A percentile compares a stretch with the other conserved stretches of the same genome.
phyloP scores from a whole-genome alignment of 2,113 vertebrate species.

The Sphaerodactylus townsendi region DNA sequence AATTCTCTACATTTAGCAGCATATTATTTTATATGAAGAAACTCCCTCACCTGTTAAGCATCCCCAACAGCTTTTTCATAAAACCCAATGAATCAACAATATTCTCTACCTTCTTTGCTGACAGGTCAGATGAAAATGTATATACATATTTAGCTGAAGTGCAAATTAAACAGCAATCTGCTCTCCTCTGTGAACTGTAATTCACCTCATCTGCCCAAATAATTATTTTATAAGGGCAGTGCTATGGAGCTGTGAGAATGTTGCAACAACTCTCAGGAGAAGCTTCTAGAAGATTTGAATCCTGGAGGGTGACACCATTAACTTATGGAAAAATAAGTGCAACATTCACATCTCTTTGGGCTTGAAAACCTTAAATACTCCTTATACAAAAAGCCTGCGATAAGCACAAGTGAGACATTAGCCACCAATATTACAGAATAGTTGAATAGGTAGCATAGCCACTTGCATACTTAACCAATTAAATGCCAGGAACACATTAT shows the following conservation, averaged over 20 bases:
- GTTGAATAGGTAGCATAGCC: neutral
- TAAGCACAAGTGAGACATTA: neutral
- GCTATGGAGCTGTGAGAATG: neutral
- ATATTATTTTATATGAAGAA: too few species aligned
- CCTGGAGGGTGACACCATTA: neutral
- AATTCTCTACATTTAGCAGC: too few species aligned
- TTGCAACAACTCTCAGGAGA: neutral
- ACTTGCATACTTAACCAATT: neutral
- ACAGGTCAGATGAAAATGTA: neutral
- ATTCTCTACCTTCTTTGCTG: neutral
- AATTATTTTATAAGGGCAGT: neutral
- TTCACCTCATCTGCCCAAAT: neutral
- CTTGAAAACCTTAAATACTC: neutral
- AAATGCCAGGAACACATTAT: neutral
- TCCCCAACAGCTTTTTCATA: neutral
- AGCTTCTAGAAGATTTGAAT: too few species aligned
- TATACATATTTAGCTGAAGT: neutral
- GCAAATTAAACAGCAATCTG: neutral
- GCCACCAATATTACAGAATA: neutral
- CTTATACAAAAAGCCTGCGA: neutral
- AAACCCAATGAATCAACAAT: neutral
- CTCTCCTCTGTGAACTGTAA: neutral
- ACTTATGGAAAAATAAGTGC: neutral
- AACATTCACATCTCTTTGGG: neutral
- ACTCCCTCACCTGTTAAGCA: neutral